Percentiles rank a stretch among this genome's conserved stretches.
Evolutionary conservation across 2,113 vertebrate species (phyloP).

Genomic region (Pangasianodon gigas): DNA sequence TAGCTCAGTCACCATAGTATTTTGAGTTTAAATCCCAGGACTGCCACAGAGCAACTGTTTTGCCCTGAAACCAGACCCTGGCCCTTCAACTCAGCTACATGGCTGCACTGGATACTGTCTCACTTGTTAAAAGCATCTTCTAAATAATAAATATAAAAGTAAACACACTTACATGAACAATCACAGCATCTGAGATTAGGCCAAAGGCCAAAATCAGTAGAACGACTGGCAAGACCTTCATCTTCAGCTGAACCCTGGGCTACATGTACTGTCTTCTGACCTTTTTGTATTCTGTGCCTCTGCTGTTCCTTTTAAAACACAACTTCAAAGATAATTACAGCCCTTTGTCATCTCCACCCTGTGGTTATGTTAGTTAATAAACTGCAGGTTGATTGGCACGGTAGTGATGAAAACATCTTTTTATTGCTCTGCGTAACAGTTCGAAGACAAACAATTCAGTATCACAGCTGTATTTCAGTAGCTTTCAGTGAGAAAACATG

Average conservation of each 20-base stretch:
- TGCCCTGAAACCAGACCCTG: not conserved
- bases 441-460: not conserved
- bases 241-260: slow-evolving; percentile 1
- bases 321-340: not conserved
- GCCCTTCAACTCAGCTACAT: not conserved
- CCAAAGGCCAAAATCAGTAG: slow-evolving; percentile 28
- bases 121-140: not conserved
- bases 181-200: slow-evolving; percentile 39
- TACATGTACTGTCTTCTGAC: not conserved
- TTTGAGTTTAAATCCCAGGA: not conserved
- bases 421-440: not conserved
- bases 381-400: slow-evolving; percentile 21
- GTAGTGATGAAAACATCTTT: not conserved
- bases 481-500: not conserved
- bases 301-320: slow-evolving; percentile 12
- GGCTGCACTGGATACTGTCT: not conserved
- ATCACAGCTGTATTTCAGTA: not conserved
- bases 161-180: slow-evolving; percentile 48
- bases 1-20: not conserved
- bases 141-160: not conserved
- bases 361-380: slow-evolving; percentile 23
- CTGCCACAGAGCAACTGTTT: not conserved
- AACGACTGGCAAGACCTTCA: slow-evolving; percentile 35
- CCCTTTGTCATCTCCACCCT: not conserved
- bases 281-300: not conserved